These are phyloP conservation scores for Nemotelus nigrinus DNA, from an alignment of 2,888 invertebrate species.

Conservation along the genomic window DNA sequence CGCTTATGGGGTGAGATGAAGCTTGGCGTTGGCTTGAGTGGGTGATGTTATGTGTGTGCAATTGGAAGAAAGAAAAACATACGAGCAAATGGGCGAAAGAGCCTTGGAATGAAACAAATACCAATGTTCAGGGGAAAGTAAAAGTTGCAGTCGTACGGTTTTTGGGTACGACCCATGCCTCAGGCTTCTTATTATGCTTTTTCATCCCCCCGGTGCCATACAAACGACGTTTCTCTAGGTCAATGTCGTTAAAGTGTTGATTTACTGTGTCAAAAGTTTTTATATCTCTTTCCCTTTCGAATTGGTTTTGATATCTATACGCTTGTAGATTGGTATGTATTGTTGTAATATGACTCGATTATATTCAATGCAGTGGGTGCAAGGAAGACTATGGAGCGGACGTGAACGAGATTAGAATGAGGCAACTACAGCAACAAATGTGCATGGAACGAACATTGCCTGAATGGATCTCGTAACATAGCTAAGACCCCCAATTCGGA, in stretches of 20 bases:
- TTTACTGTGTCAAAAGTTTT: constrained; percentile 56
- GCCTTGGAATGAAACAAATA: constrained; percentile 48
- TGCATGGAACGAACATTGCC: too few species aligned
- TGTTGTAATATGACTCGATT: constrained; percentile 37
- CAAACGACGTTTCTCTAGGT: constrained; percentile 53
- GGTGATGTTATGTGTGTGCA: constrained; percentile 23
- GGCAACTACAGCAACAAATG: not conserved
- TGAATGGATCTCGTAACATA: too few species aligned
- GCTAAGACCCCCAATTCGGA: not conserved
- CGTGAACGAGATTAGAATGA: not conserved
- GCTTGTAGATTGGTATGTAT: not conserved
- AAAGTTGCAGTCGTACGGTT: constrained; percentile 46
- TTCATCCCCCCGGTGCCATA: not conserved
- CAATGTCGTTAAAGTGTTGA: constrained; percentile 57
- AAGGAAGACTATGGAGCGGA: not conserved
- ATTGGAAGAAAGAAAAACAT: constrained; percentile 44
- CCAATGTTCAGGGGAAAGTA: constrained; percentile 47
- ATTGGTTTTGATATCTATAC: constrained; percentile 28
- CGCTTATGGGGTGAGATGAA: not conserved
- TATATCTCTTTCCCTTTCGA: constrained; percentile 49
- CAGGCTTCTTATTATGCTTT: not conserved
- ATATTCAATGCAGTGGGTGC: not conserved
- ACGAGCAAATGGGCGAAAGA: constrained; percentile 34
- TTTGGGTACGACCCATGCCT: constrained; percentile 29
- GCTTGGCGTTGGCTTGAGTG: not conserved